A percentile compares a stretch with the other conserved stretches of the same genome.
Conservation (phyloP, 2,113 vertebrate genomes). For the Bungarus multicinctus region DNA sequence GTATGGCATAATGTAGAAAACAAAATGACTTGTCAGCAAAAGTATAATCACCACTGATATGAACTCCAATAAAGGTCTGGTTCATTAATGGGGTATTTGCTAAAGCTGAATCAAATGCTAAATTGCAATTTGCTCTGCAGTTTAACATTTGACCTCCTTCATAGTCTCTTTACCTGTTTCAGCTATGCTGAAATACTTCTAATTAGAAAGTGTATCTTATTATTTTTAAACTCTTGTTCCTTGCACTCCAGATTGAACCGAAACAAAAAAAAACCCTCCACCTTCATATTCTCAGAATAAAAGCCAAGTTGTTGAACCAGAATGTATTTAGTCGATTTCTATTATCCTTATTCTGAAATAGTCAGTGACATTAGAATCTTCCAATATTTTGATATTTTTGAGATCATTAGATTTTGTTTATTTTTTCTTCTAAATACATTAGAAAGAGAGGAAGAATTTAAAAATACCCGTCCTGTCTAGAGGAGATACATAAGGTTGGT, state of each 20-base stretch:
- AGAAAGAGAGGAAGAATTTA: neutral
- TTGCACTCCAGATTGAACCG: neutral
- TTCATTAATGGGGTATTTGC: constrained; percentile 51
- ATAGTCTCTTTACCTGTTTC: constrained; percentile 32
- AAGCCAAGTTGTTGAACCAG: neutral
- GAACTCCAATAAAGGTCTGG: constrained; percentile 57
- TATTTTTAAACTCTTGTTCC: neutral
- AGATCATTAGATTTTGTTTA: neutral
- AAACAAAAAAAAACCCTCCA: neutral
- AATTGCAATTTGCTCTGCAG: constrained; percentile 39
- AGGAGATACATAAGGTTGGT: neutral
- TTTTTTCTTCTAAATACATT: neutral
- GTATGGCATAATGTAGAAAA: constrained; percentile 50
- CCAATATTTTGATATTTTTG: neutral
- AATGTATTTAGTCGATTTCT: neutral
- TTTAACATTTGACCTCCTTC: constrained; percentile 58
- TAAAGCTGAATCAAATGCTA: constrained; percentile 51
- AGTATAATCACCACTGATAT: constrained; percentile 53
- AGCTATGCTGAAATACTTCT: constrained; percentile 21
- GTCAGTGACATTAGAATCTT: neutral
- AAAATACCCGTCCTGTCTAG: neutral
- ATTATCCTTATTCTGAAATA: neutral
- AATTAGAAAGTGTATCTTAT: constrained; percentile 23
- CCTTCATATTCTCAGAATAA: neutral
- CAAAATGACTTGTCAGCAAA: constrained; percentile 65